phyloP scores from a whole-genome alignment of 2,888 invertebrate species.

The Synanthedon andrenaeformis region DNA sequence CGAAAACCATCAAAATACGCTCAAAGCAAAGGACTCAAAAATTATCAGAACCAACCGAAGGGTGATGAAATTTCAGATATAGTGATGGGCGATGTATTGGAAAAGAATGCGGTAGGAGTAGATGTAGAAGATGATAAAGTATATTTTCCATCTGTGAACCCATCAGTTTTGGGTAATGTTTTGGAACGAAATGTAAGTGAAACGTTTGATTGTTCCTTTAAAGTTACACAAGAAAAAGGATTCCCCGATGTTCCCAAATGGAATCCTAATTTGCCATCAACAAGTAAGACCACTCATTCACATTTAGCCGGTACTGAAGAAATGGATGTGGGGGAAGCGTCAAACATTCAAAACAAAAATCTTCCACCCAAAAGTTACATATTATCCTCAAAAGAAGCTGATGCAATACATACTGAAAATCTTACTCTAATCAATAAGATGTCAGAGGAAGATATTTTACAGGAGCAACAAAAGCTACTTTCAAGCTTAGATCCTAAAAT shows the following conservation, averaged over 20 bases:
- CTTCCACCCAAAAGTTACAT: slow-evolving; percentile 55
- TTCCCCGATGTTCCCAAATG: slow-evolving; percentile 64
- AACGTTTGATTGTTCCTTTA: slow-evolving; percentile 16
- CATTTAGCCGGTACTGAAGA: slow-evolving; percentile 42
- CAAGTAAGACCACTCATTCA: slow-evolving; percentile 62
- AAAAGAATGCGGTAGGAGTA: slow-evolving; percentile 27
- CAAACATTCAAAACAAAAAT: slow-evolving; percentile 4
- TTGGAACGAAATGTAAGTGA: slow-evolving; percentile 59
- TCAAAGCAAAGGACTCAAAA: slow-evolving; percentile 40
- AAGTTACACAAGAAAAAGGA: slow-evolving; percentile 44
- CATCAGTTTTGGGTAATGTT: slow-evolving; percentile 63
- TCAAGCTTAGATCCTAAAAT: slow-evolving; percentile 74
- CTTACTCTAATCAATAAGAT: slow-evolving; percentile 74
- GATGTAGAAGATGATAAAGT: slow-evolving; percentile 48
- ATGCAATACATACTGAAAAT: slow-evolving; percentile 81
- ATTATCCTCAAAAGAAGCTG: slow-evolving; percentile 56
- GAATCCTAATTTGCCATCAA: slow-evolving; percentile 27
- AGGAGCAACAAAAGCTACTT: slow-evolving; percentile 78
- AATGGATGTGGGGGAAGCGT: slow-evolving; percentile 37
- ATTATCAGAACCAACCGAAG: slow-evolving; percentile 49
- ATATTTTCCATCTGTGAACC: slow-evolving; percentile 55
- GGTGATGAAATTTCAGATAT: slow-evolving; percentile 19
- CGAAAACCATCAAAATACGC: slow-evolving; percentile 58
- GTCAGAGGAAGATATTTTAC: slow-evolving; percentile 79
- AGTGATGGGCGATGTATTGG: slow-evolving; percentile 39